Conservation (phyloP, 2,113 vertebrate genomes). For the Nycticebus coucang region DNA sequence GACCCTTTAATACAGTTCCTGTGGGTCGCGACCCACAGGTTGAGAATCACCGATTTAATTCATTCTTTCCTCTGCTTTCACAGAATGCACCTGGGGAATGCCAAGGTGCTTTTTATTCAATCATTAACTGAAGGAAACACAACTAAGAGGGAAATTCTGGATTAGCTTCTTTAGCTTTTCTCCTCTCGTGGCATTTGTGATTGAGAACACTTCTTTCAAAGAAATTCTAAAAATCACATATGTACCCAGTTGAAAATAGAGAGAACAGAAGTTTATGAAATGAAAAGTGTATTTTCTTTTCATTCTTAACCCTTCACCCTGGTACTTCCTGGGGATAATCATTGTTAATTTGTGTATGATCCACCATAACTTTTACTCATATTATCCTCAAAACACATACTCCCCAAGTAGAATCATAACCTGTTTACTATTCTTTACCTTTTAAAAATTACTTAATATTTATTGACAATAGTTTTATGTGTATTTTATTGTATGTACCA, state of each 20-base stretch:
- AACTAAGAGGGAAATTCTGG: neutral
- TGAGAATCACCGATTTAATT: too few relatives aligned
- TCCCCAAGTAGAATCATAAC: neutral
- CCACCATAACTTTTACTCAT: neutral
- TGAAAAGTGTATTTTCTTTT: neutral
- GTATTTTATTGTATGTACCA: neutral
- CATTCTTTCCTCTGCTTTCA: neutral
- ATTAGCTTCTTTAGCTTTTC: neutral
- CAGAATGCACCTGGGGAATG: neutral
- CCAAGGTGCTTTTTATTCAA: neutral
- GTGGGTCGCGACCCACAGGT: too few relatives aligned
- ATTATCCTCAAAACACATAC: neutral
- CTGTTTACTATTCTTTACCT: neutral
- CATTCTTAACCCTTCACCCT: neutral
- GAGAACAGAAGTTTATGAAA: neutral
- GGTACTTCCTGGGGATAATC: neutral
- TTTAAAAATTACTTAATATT: neutral
- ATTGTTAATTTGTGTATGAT: neutral
- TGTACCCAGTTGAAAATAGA: neutral
- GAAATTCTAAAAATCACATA: neutral
- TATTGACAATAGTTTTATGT: neutral
- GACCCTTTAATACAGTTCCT: too few relatives aligned
- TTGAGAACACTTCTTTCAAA: constrained; percentile 1
- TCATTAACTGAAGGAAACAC: neutral
- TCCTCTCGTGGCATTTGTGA: neutral